Evolutionary conservation across 2,113 vertebrate species (phyloP).

Genomic region (Falco punctatus): DNA sequence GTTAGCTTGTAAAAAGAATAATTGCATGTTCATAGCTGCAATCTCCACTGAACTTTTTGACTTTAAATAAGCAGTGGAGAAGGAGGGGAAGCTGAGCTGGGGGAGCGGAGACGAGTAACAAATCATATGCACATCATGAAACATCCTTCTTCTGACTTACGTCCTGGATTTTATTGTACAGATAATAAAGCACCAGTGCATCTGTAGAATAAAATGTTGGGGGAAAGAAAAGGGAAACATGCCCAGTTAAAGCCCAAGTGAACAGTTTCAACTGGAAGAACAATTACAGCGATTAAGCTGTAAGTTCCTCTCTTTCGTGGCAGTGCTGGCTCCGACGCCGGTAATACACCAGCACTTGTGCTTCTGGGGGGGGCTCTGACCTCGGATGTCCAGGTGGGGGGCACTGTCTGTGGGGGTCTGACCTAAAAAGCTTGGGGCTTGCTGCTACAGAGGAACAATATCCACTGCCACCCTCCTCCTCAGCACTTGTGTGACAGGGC

Average conservation of each 20-base stretch:
- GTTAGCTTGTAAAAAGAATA: neutral
- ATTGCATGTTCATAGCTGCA: slow-evolving; percentile 1
- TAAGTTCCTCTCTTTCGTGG: neutral
- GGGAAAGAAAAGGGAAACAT: neutral
- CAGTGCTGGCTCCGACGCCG: neutral
- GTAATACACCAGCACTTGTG: neutral
- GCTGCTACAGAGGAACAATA: neutral
- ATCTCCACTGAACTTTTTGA: neutral
- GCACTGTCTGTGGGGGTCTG: neutral
- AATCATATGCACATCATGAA: neutral
- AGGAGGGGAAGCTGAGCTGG: neutral
- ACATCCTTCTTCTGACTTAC: neutral
- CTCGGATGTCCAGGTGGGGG: neutral
- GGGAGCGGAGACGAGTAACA: neutral
- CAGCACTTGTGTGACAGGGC: rapidly evolving
- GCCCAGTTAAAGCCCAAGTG: neutral
- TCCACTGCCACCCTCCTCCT: neutral
- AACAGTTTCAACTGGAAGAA: neutral
- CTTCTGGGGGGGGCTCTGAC: neutral
- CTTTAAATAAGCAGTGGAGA: neutral
- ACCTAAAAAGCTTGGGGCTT: neutral
- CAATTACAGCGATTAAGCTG: neutral
- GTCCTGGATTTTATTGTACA: neutral
- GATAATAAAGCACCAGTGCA: neutral
- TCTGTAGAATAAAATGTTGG: neutral